Evolutionary conservation across 2,797 vertebrate genomes (phyloP).

Genomic region (Acanthurus tractus): DNA sequence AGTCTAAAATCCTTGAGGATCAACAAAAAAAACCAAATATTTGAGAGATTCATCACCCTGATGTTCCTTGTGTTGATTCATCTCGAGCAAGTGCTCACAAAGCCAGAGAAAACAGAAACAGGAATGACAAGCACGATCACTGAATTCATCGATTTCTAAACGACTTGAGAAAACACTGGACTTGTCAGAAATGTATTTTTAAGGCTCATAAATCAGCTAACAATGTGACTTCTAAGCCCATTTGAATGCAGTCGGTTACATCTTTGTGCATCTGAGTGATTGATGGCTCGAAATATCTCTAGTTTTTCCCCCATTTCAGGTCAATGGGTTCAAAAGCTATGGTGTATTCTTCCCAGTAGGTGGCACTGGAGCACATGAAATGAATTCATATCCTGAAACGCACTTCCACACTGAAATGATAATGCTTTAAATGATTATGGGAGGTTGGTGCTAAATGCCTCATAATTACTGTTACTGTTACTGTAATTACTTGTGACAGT

Average conservation of each 20-base stretch:
- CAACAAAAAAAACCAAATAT: not conserved
- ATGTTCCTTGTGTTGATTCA: conserved; percentile 5
- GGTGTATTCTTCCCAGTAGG: conserved; percentile 39
- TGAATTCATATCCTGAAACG: not conserved
- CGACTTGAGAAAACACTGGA: not conserved
- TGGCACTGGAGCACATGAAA: conserved; percentile 52
- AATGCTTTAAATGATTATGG: not conserved
- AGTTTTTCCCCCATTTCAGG: conserved; percentile 7
- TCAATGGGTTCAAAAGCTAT: conserved; percentile 48
- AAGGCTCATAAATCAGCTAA: conserved; percentile 10
- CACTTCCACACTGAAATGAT: not conserved
- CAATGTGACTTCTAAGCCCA: conserved; percentile 4
- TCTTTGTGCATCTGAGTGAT: conserved; percentile 14
- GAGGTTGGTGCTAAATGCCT: not conserved
- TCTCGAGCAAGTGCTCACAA: not conserved
- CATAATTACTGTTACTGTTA: not conserved
- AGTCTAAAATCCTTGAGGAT: not conserved
- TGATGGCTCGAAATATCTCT: conserved; percentile 20
- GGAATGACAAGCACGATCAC: conserved; percentile 12
- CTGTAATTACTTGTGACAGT: not conserved
- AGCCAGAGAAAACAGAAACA: not conserved
- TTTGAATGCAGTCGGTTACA: conserved; percentile 10
- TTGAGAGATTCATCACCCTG: not conserved
- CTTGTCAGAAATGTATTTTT: not conserved
- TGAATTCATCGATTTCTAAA: not conserved